Base-by-base conservation (phyloP, 2,888 invertebrate species). In the Microctonus aethiopoides region DNA sequence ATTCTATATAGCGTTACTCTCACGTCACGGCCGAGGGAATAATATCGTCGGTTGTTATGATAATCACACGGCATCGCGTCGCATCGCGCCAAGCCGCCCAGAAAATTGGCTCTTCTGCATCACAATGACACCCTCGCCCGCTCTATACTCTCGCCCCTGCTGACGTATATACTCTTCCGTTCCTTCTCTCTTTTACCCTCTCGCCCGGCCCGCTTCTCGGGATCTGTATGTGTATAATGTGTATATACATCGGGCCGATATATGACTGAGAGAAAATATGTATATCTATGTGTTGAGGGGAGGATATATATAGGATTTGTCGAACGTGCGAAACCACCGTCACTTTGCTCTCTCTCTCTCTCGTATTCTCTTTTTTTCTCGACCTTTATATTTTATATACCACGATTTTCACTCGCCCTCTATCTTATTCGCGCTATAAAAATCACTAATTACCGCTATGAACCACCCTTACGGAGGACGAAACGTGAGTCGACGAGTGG, bases 61-160 rank as follows among this genome's bases (percentile, higher is more conserved):
- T 86, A 86, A 86, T 86, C 86, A 83, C 79, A 77, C 79, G 77
- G 82, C 80, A 82, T 83, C 82, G 83, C 82, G 78, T 81, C 82
- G 83, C 82, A 83, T 83, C 84, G 81, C 82, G 81, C 82, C 85
- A 85, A 86, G 86, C 86, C 85, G 85, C 84, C 85, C 85, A 86
- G 86, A 86, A 86, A 85, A 86, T 86, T 86, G 86, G 84, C 85
- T 86, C 86, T 83, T 86, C 86, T 86, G 86, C 86, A 87, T 86
- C 82, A 86, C 86, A 86, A 86, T 86, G 86, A 86, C 84, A 74
- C 74, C 67, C 62, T 72, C 73, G 62, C 68, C 34, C 60, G 61
- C 67, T 70, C 68, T 29, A 46, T 46, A 16, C 46, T 46, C 68
- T 68, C 66, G 67, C 72, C 68, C 52, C 26, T 70, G 75, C 74